Evolutionary conservation across 1,140 invertebrate genomes (phyloP).

Genomic region (Limonius californicus): DNA sequence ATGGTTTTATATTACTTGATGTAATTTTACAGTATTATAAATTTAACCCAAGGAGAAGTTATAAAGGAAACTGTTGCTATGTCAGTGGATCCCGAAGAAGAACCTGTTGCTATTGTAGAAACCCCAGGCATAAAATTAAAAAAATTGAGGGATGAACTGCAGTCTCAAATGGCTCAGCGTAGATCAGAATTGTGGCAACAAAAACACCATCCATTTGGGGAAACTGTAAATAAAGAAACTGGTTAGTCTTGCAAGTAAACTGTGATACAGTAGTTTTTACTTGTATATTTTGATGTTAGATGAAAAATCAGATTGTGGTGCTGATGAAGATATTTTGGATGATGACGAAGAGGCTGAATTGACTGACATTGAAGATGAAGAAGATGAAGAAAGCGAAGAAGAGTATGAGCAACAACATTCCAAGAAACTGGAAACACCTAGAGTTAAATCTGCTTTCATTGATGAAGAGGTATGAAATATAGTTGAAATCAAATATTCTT

Average conservation of each 20-base stretch:
- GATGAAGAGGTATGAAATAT: slow-evolving; percentile 34
- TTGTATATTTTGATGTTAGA: background rate
- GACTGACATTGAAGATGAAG: slow-evolving; percentile 30
- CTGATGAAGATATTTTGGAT: slow-evolving; percentile 42
- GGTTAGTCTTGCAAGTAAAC: background rate
- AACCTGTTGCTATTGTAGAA: slow-evolving; percentile 39
- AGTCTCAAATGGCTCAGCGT: slow-evolving; percentile 59
- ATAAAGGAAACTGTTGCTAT: slow-evolving; percentile 48
- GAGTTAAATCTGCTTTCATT: slow-evolving; percentile 35
- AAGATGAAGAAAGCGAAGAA: slow-evolving; percentile 39
- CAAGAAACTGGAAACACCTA: slow-evolving; percentile 30
- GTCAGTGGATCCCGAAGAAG: slow-evolving; percentile 41
- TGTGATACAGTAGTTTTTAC: background rate
- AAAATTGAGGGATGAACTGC: slow-evolving; percentile 59
- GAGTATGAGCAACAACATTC: slow-evolving; percentile 30
- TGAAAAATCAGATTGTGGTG: slow-evolving; percentile 27
- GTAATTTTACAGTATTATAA: background rate
- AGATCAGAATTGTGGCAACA: slow-evolving; percentile 62
- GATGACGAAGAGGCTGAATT: slow-evolving; percentile 47
- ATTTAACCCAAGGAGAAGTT: slow-evolving; percentile 33
- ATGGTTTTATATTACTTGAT: background rate
- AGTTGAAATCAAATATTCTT: background rate
- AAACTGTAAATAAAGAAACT: slow-evolving; percentile 40
- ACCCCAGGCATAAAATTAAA: slow-evolving; percentile 59
- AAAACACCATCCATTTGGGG: slow-evolving; percentile 42